These are phyloP conservation scores for Hemibagrus wyckioides DNA, from an alignment of 2,113 vertebrate species.

Conservation along the genomic window DNA sequence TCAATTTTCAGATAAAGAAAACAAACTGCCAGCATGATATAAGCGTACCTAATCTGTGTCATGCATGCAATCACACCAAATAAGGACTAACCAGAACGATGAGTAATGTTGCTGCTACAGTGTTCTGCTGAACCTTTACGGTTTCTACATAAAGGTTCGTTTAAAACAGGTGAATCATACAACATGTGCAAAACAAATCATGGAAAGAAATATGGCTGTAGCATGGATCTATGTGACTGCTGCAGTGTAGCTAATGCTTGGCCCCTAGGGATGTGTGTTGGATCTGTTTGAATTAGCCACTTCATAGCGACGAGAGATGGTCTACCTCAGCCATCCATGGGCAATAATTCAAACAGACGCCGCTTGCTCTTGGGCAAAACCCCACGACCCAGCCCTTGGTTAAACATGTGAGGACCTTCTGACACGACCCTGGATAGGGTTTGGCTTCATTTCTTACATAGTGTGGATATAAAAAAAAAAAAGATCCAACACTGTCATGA, in stretches of 20 bases:
- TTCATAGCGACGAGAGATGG: constrained; percentile 55
- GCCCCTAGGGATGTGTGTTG: constrained; percentile 25
- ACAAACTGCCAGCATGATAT: constrained; percentile 23
- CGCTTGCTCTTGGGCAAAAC: constrained; percentile 11
- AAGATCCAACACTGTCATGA: background rate
- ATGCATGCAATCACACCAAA: background rate
- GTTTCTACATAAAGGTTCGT: background rate
- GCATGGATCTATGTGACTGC: constrained; percentile 3
- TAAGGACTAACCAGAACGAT: background rate
- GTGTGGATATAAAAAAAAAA: background rate
- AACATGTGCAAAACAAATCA: constrained; percentile 13
- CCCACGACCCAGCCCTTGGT: constrained; percentile 13
- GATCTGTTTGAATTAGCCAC: constrained; percentile 52
- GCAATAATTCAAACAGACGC: constrained; percentile 49
- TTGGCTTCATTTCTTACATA: background rate
- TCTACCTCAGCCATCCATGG: constrained; percentile 48
- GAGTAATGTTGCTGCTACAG: background rate
- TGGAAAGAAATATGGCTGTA: constrained; percentile 1
- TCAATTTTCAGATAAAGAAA: constrained; percentile 2
- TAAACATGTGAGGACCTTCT: background rate
- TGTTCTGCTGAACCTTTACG: background rate
- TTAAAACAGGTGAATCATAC: background rate
- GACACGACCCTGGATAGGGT: background rate
- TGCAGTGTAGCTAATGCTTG: constrained; percentile 34
- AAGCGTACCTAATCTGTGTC: background rate